These are phyloP conservation scores for Toxonevra muliebris DNA, from an alignment of 2,888 invertebrate genomes.

Conservation along the genomic window DNA sequence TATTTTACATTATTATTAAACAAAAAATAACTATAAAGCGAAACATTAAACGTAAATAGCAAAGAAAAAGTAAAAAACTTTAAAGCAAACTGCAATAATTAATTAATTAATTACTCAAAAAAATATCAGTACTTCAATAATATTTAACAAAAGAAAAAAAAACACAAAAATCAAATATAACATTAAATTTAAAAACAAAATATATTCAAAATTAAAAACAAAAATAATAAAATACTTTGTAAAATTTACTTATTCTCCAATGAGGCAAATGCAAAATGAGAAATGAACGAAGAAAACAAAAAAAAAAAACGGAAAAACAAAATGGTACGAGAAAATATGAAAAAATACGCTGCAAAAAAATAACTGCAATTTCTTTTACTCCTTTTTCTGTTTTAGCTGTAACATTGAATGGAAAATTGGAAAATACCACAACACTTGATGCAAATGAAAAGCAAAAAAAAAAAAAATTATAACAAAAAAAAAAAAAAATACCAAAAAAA, in stretches of 20 bases:
- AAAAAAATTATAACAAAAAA: constrained; percentile 40
- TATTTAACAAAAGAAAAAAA: constrained; percentile 15
- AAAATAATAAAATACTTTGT: constrained; percentile 26
- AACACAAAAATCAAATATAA: constrained; percentile 36
- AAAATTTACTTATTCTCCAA: constrained; percentile 14
- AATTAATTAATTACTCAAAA: constrained; percentile 24
- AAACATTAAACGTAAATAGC: constrained; percentile 9
- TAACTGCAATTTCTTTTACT: background rate
- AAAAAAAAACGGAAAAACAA: constrained; percentile 2
- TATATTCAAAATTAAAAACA: constrained; percentile 18
- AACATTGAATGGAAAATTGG: constrained; percentile 36
- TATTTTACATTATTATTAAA: constrained; percentile 5
- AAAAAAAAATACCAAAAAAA: constrained; percentile 41
- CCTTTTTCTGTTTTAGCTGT: background rate
- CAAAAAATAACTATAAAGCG: constrained; percentile 16
- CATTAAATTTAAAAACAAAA: constrained; percentile 43
- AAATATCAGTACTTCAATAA: constrained; percentile 17
- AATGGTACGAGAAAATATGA: constrained; percentile 25
- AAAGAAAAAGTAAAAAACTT: background rate
- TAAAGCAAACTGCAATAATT: constrained; percentile 10
- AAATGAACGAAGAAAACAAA: constrained; percentile 6
- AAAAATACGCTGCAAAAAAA: constrained; percentile 18
- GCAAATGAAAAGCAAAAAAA: constrained; percentile 14
- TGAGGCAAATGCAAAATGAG: constrained; percentile 29
- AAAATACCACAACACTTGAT: too few relatives aligned